Conservation (phyloP, 2,888 invertebrate species). For the Epsilonema sp. region DNA sequence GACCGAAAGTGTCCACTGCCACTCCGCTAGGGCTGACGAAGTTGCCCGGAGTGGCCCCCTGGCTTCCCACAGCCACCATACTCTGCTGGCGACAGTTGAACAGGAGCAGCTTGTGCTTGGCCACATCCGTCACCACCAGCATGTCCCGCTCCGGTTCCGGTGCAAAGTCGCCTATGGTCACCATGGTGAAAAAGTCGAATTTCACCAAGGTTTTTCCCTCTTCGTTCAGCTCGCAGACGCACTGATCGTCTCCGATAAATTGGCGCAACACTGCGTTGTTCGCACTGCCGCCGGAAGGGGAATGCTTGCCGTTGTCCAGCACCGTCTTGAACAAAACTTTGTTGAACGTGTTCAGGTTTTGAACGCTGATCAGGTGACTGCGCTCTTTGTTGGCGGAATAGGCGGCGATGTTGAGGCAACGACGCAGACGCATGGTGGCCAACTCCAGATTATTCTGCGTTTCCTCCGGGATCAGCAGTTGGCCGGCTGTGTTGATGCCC, state of each 20-base stretch:
- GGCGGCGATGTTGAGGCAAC: neutral
- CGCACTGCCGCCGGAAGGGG: too few relatives aligned
- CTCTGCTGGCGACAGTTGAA: constrained; percentile 1
- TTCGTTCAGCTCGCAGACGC: constrained; percentile 3
- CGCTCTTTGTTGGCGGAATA: neutral
- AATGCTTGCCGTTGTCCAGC: neutral
- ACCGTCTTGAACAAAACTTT: neutral
- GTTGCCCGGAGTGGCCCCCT: constrained; percentile 6
- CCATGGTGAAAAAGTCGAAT: constrained; percentile 6
- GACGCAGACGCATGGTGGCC: neutral
- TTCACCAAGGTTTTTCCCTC: neutral
- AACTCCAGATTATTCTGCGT: constrained; percentile 4
- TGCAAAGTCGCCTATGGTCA: constrained; percentile 1
- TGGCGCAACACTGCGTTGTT: too few relatives aligned
- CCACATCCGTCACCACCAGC: neutral
- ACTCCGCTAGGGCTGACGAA: constrained; percentile 4
- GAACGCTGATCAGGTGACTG: neutral
- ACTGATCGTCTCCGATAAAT: constrained; percentile 2
- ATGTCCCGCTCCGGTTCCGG: neutral
- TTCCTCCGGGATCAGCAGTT: constrained; percentile 1
- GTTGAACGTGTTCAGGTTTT: neutral
- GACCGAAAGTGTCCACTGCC: constrained; percentile 3
- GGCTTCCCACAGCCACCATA: constrained; percentile 1
- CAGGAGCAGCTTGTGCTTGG: constrained; percentile 1
- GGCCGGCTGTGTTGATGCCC: neutral